phyloP scores from a whole-genome alignment of 1,140 invertebrate species.

The Amyelois transitella region DNA sequence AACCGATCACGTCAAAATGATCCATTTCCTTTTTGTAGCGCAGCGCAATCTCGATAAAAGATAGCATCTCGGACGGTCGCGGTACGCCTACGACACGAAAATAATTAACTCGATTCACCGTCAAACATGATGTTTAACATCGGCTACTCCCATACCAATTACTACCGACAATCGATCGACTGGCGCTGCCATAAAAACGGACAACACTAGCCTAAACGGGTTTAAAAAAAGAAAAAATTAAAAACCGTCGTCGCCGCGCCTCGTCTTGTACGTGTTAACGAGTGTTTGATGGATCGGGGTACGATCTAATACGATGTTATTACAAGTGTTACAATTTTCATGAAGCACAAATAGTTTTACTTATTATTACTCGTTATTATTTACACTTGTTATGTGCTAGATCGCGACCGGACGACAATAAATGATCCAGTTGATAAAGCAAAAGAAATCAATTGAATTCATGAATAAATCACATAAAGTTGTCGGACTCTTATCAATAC shows the following conservation, averaged over 20 bases:
- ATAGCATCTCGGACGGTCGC: slow-evolving; percentile 42
- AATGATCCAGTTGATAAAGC: slow-evolving; percentile 21
- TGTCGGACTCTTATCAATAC: slow-evolving; percentile 28
- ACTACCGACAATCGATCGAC: slow-evolving; percentile 57
- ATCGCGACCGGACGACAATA: slow-evolving; percentile 17
- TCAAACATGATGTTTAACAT: slow-evolving; percentile 64
- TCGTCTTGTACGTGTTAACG: slow-evolving; percentile 52
- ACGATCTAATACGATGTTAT: slow-evolving; percentile 44
- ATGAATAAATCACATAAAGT: slow-evolving; percentile 51
- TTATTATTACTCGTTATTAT: slow-evolving; percentile 26
- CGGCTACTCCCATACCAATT: slow-evolving; percentile 65
- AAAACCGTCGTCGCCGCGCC: slow-evolving; percentile 10
- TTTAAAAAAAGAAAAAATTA: slow-evolving; percentile 42
- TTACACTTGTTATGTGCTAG: slow-evolving; percentile 17
- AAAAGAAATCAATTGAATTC: slow-evolving; percentile 47
- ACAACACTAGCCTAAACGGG: slow-evolving; percentile 46
- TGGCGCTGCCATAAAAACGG: slow-evolving; percentile 31
- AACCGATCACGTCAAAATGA: slow-evolving; percentile 36
- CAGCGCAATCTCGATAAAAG: slow-evolving; percentile 49
- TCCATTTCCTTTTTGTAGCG: slow-evolving; percentile 51
- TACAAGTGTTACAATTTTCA: slow-evolving; percentile 29
- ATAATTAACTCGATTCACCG: slow-evolving; percentile 64
- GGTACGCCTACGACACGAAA: slow-evolving; percentile 63
- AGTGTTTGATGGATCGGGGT: slow-evolving; percentile 61
- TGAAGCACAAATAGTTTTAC: slow-evolving; percentile 17